Conservation (phyloP, 2,888 invertebrate species). For the Athripsodes cinereus region DNA sequence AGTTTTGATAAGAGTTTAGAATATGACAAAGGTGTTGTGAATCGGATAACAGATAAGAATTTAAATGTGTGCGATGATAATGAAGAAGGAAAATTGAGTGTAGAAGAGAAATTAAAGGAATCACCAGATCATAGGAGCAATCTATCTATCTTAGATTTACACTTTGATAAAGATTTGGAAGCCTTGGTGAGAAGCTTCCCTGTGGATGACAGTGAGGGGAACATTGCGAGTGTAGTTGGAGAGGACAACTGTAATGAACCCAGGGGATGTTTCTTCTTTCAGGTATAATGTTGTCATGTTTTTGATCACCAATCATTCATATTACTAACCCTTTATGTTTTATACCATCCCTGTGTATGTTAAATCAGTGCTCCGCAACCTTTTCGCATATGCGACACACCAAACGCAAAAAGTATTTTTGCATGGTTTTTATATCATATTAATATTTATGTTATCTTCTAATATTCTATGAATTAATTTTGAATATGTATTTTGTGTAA, state of each 20-base stretch:
- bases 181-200: neutral
- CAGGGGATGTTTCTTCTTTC: conserved; percentile 57
- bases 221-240: conserved; percentile 28
- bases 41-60: conserved; percentile 1
- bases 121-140: neutral
- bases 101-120: neutral
- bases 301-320: no score
- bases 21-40: conserved; percentile 4
- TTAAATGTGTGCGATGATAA: neutral
- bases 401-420: no score
- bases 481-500: no score
- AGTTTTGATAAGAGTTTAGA: neutral
- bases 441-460: no score
- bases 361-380: no score
- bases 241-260: conserved; percentile 48
- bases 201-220: neutral
- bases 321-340: no score
- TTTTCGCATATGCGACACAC: no score
- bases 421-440: no score
- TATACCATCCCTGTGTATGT: no score
- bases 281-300: conserved; percentile 39
- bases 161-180: neutral
- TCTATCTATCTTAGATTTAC: neutral
- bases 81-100: neutral
- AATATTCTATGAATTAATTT: no score